phyloP scores from a whole-genome alignment of 1,140 invertebrate genomes.

The Campoletis sonorensis region DNA sequence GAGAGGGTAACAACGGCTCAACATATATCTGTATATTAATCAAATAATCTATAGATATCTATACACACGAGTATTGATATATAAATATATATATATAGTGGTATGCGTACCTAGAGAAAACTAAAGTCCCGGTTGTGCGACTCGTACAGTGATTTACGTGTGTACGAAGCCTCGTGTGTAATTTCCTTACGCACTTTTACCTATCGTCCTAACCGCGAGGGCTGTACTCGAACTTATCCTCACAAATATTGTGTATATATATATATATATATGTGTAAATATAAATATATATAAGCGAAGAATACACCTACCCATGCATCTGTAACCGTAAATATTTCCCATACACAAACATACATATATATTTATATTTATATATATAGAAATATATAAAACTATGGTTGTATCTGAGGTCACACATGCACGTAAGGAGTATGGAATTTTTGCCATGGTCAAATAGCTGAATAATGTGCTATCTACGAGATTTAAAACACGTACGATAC shows the following conservation, averaged over 20 bases:
- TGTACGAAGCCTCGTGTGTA: constrained; percentile 41
- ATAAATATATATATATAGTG: neutral
- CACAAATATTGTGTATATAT: neutral
- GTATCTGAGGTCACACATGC: neutral
- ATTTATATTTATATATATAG: too few relatives aligned
- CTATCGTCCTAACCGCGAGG: neutral
- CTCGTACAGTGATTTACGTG: constrained; percentile 34
- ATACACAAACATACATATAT: neutral
- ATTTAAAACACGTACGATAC: constrained; percentile 22
- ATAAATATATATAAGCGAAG: neutral
- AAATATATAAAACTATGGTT: neutral
- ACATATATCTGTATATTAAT: constrained; percentile 52
- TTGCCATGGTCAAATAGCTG: constrained; percentile 5
- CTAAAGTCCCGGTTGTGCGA: constrained; percentile 22
- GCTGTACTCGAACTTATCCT: constrained; percentile 30
- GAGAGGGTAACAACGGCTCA: constrained; percentile 72
- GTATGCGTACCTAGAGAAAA: neutral
- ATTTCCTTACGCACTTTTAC: constrained; percentile 46
- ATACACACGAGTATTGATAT: too few relatives aligned
- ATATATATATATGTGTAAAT: too few relatives aligned
- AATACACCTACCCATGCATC: neutral
- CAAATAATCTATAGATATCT: too few relatives aligned
- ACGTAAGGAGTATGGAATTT: neutral
- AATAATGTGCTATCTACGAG: constrained; percentile 21
- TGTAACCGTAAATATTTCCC: neutral